Conservation (phyloP, 2,113 vertebrate genomes). For the Alexandromys fortis region DNA sequence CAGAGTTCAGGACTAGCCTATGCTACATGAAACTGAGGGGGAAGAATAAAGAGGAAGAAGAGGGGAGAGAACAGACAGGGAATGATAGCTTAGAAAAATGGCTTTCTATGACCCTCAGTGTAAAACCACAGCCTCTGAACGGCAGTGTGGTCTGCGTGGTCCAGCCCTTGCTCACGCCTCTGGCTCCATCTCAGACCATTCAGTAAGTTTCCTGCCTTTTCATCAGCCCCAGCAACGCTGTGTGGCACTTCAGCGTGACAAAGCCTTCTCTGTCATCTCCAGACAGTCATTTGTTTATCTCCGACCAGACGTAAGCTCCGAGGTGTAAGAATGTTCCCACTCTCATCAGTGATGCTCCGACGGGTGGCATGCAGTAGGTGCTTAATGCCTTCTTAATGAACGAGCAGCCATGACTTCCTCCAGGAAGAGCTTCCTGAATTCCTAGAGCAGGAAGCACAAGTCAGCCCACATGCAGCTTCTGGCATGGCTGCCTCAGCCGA, state of each 20-base stretch:
- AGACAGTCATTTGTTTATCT: background rate
- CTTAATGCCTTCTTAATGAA: background rate
- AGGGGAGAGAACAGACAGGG: background rate
- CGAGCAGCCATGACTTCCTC: conserved; percentile 17
- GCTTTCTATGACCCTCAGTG: background rate
- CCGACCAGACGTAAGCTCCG: background rate
- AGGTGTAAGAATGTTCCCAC: background rate
- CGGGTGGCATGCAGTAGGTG: background rate
- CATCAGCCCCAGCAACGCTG: background rate
- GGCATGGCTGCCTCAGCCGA: background rate
- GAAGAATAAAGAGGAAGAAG: background rate
- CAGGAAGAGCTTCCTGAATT: conserved; percentile 27
- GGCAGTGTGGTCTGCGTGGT: background rate
- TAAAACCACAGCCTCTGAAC: background rate
- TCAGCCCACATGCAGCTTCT: background rate
- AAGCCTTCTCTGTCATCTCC: background rate
- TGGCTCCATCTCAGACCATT: background rate
- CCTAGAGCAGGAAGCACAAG: background rate
- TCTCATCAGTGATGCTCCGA: background rate
- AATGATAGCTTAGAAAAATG: background rate
- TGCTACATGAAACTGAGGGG: too few species aligned
- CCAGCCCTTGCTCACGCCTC: background rate
- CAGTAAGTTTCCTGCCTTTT: background rate
- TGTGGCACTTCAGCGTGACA: background rate
- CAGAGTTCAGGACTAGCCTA: background rate